Evolutionary conservation across 2,888 invertebrate species (phyloP), one percentile per base, ranked within the genome.

Genomic region (Stenichneumon culpator): DNA sequence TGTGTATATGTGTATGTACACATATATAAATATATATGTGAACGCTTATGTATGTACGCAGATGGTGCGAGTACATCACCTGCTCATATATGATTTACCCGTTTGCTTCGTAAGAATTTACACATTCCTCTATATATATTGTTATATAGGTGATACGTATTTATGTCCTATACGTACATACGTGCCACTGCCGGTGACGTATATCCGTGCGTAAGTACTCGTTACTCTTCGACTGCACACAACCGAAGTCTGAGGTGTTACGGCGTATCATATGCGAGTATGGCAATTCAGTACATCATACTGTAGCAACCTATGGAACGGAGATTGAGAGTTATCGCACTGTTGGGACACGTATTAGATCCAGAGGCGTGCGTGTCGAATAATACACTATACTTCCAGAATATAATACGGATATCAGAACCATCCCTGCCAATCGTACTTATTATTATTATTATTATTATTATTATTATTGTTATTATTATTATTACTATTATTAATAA

Each of bases 271-370:
- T 72, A 72, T 72, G 63, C 52, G 65, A 14, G 73, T 47, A 67
- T 77, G 44, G 77, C 67, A 67, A 50, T 67, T 50, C 73, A 44
- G 68, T 78, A 63, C 70, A 63, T 82, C 22, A 69, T 67, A 22
- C 63, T 68, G 25, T 28, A 44, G 54, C 67, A 14, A 16, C 9
- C 7, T 54, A 65, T 73, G 68, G 4, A 11, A 44, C 39, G 25
- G 54, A 81, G 72, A 82, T 82, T 68, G 69, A 79, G 82, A 85
- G 60, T 85, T 82, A 85, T 85, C 79, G 82, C 22, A 75, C 82
- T 82, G 67, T 75, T 52, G 79, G 82, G 85, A 77, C 85, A 75
- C 82, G 70, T 79, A 75, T 82, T 79, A 79, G 60, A 82, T 85
- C 79, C 79, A 36, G 65, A 65, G 65, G 50, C 70, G 74, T 74